Base-by-base conservation (phyloP, 2,797 vertebrate genomes). In the Strix occidentalis region DNA sequence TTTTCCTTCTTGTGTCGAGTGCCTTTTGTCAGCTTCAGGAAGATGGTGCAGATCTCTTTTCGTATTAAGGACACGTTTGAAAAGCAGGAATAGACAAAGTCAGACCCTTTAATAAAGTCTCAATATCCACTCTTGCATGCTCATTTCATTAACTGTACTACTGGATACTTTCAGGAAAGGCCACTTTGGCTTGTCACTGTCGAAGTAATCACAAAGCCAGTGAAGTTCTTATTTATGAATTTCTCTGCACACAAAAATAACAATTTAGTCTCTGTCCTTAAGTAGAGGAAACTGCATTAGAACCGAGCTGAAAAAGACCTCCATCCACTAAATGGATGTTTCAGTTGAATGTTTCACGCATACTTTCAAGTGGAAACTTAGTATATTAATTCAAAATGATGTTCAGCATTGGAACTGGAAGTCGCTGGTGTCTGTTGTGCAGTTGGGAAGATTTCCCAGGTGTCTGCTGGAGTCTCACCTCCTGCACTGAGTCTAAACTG, bases 81-180 rank as follows among this genome's bases (percentile, higher is more conserved):
- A 84, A 71, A 71, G 31, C n/a, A 60, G n/a, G 41, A 65, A 12
- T 24, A 64, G 37, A 6, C 17, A 2, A 3, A 77, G 23, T 54
- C 16, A 63, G 39, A 58, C 10, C 10, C 11, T 75, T 61, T 28
- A 81, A 1, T 48, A 14, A 75, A 60, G 25, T 39, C 19, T 83
- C 14, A 24, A 0, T 50, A 13, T 33, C 25, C 17, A 4, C 16
- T 72, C 31, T 57, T 37, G 35, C 13, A 7, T 12, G 14, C 9
- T 53, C 13, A 3, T 45, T 74, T 29, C 12, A 16, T 57, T 45
- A 45, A 12, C 23, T 61, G 15, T 45, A 31, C 53, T n/a, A 11
- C 48, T 45, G 39, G 45, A 23, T 51, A 4, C 19, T 37, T 69
- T 50, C 45, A 72, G 81, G 63, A 65, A 50, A 45, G 9, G 12